Evolutionary conservation across 1,140 invertebrate genomes (phyloP).

Genomic region (Aphidius gifuensis): DNA sequence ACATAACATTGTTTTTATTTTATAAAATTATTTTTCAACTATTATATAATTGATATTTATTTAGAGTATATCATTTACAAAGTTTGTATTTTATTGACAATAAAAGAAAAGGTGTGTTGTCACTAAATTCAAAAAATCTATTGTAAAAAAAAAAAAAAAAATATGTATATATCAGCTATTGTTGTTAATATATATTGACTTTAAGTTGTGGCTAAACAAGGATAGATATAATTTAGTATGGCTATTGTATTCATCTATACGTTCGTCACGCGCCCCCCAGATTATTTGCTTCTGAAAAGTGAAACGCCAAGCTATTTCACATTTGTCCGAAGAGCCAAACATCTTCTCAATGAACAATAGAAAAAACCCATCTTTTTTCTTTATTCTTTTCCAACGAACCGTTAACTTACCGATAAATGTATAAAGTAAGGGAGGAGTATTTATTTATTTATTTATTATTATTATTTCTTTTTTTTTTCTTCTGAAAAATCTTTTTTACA

Average conservation of each 20-base stretch:
- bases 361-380: slow-evolving; percentile 1
- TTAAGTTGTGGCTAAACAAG: slow-evolving; percentile 39
- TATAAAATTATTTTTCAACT: too few species aligned
- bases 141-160: too few species aligned
- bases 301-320: slow-evolving; percentile 23
- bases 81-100: too few species aligned
- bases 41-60: too few species aligned
- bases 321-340: slow-evolving; percentile 39
- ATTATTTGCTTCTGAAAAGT: neutral
- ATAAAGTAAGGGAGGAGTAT: neutral
- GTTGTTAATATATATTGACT: slow-evolving; percentile 40
- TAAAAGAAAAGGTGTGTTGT: slow-evolving; percentile 11
- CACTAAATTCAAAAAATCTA: slow-evolving; percentile 23
- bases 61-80: too few species aligned
- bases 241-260: slow-evolving; percentile 45
- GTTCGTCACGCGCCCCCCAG: slow-evolving; percentile 44
- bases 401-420: slow-evolving; percentile 51
- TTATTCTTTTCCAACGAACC: slow-evolving; percentile 40
- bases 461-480: neutral
- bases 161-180: slow-evolving; percentile 34
- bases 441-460: slow-evolving; percentile 15
- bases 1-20: too few species aligned
- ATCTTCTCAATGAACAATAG: slow-evolving; percentile 38
- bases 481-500: neutral
- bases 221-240: neutral